These are phyloP conservation scores for Pterophyllum scalare DNA, from an alignment of 2,113 vertebrate genomes.

Conservation along the genomic window DNA sequence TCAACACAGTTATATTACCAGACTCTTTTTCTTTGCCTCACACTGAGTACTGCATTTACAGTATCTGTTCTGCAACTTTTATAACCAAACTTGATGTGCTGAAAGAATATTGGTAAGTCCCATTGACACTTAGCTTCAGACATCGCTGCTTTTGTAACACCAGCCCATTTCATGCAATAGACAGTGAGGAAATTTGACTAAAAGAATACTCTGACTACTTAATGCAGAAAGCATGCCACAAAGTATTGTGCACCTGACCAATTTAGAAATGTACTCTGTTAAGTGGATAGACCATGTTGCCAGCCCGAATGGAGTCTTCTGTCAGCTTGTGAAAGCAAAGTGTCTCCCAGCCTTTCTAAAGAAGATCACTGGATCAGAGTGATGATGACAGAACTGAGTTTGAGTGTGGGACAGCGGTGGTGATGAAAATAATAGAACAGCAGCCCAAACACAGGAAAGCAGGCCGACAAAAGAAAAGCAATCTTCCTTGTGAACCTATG, in stretches of 20 bases:
- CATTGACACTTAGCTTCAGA: not conserved
- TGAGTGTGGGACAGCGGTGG: not conserved
- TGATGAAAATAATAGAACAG: not conserved
- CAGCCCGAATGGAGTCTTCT: not conserved
- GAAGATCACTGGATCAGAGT: not conserved
- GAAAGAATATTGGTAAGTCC: not conserved
- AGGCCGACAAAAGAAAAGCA: not conserved
- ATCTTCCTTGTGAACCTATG: not conserved
- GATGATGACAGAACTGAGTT: not conserved
- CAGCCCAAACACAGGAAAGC: not conserved
- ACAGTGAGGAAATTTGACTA: not conserved
- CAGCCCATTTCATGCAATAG: not conserved
- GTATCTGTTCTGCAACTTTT: not conserved
- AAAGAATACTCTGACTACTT: not conserved
- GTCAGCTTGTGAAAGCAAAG: not conserved
- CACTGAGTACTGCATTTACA: not conserved
- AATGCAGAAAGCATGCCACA: not conserved
- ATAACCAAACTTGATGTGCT: not conserved
- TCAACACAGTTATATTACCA: no score
- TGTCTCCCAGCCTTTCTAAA: not conserved
- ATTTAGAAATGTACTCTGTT: not conserved
- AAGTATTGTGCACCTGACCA: not conserved
- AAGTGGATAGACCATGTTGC: not conserved
- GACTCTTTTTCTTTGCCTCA: not conserved
- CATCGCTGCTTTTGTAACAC: not conserved